These are phyloP conservation scores for Trissolcus japonicus DNA, from an alignment of 2,888 invertebrate genomes.

Conservation along the genomic window DNA sequence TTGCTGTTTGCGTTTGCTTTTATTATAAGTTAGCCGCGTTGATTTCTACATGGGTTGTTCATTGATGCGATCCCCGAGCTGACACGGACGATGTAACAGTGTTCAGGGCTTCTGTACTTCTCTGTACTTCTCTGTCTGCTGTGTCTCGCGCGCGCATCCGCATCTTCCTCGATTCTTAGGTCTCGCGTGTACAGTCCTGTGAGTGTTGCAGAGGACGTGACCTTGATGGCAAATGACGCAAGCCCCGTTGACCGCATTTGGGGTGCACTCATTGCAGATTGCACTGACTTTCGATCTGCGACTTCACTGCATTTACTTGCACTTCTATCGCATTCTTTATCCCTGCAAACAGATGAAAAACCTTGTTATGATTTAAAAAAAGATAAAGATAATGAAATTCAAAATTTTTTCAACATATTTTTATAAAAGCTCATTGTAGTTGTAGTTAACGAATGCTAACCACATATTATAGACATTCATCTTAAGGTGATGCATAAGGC, in stretches of 20 bases:
- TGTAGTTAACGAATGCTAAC: no score
- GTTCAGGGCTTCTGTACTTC: constrained; percentile 33
- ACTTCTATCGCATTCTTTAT: constrained; percentile 98
- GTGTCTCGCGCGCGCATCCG: constrained; percentile 52
- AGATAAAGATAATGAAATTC: no score
- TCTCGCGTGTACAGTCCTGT: constrained; percentile 57
- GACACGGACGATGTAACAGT: constrained; percentile 21
- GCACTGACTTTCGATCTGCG: constrained; percentile 97
- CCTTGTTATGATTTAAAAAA: background rate
- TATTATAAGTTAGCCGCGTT: constrained; percentile 26
- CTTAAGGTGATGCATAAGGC: no score
- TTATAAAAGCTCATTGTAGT: no score
- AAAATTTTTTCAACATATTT: no score
- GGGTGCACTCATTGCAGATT: constrained; percentile 90
- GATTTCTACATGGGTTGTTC: constrained; percentile 17
- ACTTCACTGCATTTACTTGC: constrained; percentile 97
- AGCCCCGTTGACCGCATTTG: constrained; percentile 64
- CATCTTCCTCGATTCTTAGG: constrained; percentile 24
- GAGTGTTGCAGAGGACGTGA: constrained; percentile 65
- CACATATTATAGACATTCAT: no score
- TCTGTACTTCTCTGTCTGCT: constrained; percentile 29
- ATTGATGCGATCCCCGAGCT: constrained; percentile 22
- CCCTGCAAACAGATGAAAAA: constrained; percentile 82
- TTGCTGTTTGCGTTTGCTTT: constrained; percentile 4
- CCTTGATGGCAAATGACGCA: constrained; percentile 62